Percentiles rank a stretch among this genome's conserved stretches.
Conservation (phyloP, 2,113 vertebrate species). For the Vidua chalybeata region DNA sequence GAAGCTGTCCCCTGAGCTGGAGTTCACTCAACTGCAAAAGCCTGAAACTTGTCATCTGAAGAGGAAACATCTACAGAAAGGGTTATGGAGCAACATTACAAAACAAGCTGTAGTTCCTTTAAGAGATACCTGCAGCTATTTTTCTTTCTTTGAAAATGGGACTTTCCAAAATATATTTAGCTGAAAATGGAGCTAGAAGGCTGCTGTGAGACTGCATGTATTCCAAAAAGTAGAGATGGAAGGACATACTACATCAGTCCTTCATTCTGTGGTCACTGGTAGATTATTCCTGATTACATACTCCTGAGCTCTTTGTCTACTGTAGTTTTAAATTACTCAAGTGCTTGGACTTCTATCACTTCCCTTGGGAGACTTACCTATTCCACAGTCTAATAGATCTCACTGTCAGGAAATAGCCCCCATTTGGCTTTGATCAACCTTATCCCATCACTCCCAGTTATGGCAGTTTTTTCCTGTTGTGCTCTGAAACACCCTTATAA, state of each 20-base stretch:
- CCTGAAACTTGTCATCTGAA: not conserved
- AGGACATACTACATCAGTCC: not conserved
- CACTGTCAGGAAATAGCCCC: slow-evolving; percentile 37
- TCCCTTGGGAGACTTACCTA: slow-evolving; percentile 5
- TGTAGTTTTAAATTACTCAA: slow-evolving; percentile 22
- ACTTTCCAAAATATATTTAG: not conserved
- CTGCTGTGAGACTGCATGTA: not conserved
- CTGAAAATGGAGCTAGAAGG: slow-evolving; percentile 7
- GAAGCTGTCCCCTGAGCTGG: not conserved
- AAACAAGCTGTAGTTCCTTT: not conserved
- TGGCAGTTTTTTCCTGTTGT: slow-evolving; percentile 14
- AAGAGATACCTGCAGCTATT: not conserved
- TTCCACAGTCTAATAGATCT: slow-evolving; percentile 47
- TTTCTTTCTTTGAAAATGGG: not conserved
- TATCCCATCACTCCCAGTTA: slow-evolving; percentile 49
- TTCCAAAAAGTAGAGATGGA: not conserved
- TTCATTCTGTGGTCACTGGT: not conserved
- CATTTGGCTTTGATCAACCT: slow-evolving; percentile 52
- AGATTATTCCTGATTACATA: not conserved
- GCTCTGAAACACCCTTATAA: slow-evolving; percentile 31
- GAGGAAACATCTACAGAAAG: not conserved
- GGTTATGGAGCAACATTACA: not conserved
- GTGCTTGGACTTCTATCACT: not conserved
- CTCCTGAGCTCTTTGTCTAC: not conserved
- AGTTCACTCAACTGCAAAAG: not conserved